A percentile compares a stretch with the other conserved stretches of the same genome.
These are phyloP conservation scores for Carettochelys insculpta DNA, from an alignment of 2,113 vertebrate species.

Conservation along the genomic window DNA sequence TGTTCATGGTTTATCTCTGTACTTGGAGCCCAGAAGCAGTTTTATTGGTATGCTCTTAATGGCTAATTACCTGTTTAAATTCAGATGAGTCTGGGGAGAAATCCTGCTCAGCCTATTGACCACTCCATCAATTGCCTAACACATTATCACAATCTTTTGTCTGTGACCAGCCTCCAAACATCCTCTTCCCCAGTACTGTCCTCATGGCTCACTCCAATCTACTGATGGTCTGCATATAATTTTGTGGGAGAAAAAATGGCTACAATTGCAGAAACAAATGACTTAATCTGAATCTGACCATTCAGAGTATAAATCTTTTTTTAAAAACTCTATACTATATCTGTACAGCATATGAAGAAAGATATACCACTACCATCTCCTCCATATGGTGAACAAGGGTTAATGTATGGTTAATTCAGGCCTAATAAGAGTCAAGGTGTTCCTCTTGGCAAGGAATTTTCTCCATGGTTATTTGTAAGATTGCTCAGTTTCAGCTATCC, in stretches of 20 bases:
- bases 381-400: not conserved
- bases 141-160: fast-evolving
- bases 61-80: not conserved
- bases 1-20: not conserved
- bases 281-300: not conserved
- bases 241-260: not conserved
- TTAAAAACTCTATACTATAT: not conserved
- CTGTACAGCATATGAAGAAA: not conserved
- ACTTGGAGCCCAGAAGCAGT: not conserved
- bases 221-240: not conserved
- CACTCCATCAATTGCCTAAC: not conserved
- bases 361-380: not conserved
- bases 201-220: not conserved
- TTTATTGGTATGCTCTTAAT: not conserved
- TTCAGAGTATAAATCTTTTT: not conserved
- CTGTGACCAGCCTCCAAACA: not conserved
- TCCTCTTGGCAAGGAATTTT: not conserved
- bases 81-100: not conserved
- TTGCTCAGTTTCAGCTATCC: not conserved
- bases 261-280: not conserved
- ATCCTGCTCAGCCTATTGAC: not conserved
- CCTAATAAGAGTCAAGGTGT: not conserved
- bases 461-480: not conserved
- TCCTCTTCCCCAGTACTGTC: not conserved
- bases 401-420: not conserved